Percentiles rank a stretch among this genome's conserved stretches.
Evolutionary conservation across 2,797 vertebrate species (phyloP).

Genomic region (Tadarida brasiliensis): DNA sequence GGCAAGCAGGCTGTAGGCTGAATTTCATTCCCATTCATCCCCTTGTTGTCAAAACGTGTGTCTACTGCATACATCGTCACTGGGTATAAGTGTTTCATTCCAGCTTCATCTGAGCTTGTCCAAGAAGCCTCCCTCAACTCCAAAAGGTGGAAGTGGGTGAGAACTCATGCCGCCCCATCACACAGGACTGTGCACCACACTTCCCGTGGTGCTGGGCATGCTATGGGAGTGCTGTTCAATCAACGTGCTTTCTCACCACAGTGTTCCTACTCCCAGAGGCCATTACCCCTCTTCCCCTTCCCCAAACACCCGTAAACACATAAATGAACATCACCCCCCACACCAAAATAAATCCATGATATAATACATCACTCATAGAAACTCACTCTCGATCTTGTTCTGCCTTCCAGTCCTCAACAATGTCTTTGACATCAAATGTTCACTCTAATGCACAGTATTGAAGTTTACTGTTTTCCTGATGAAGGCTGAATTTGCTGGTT

Average conservation of each 20-base stretch:
- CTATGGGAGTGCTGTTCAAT: no score
- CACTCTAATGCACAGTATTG: no score
- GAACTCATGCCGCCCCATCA: rapidly evolving
- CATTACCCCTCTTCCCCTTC: neutral
- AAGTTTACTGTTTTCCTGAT: neutral
- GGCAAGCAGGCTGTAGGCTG: neutral
- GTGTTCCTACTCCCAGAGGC: neutral
- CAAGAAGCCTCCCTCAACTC: neutral
- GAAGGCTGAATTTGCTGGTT: neutral
- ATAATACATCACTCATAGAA: no score
- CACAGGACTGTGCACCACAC: rapidly evolving
- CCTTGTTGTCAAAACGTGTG: neutral
- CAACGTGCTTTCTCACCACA: neutral
- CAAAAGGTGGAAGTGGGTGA: neutral
- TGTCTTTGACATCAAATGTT: neutral
- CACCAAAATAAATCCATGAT: no score
- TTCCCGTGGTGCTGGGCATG: rapidly evolving
- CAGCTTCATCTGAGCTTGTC: neutral
- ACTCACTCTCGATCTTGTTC: no score
- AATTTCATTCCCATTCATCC: neutral
- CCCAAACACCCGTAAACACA: neutral
- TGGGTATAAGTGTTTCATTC: neutral
- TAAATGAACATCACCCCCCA: neutral
- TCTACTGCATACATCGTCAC: rapidly evolving
- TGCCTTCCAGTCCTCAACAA: neutral